phyloP scores from a whole-genome alignment of 2,113 vertebrate genomes.

The Edolisoma coerulescens region DNA sequence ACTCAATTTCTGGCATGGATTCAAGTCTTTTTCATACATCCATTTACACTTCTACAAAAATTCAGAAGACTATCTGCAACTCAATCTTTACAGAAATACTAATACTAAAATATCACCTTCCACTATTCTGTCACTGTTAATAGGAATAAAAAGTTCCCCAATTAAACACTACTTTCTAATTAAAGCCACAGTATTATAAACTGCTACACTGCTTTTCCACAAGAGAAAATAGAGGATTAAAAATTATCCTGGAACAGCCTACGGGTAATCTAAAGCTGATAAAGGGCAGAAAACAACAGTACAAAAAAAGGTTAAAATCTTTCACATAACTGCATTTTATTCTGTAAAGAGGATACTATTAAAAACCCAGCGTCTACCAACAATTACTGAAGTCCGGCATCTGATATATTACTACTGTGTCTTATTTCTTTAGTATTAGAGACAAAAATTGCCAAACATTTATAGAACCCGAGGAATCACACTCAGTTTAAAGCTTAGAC shows the following conservation, averaged over 20 bases:
- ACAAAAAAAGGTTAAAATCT: background rate
- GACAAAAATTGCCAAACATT: background rate
- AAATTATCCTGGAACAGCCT: conserved; percentile 3
- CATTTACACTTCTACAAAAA: background rate
- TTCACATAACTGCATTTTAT: background rate
- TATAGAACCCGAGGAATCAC: background rate
- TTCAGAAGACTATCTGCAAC: background rate
- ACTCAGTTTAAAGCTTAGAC: background rate
- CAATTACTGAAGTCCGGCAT: background rate
- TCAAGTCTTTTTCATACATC: background rate
- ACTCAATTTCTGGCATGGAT: background rate
- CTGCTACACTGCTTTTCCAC: background rate
- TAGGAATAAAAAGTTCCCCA: conserved; percentile 14
- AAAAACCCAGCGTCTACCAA: background rate
- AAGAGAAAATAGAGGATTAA: background rate
- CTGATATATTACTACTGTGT: background rate
- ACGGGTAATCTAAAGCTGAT: background rate
- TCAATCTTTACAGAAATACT: background rate
- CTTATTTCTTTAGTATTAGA: background rate
- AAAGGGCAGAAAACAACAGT: background rate
- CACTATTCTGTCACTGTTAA: conserved; percentile 1
- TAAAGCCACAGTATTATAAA: conserved; percentile 22
- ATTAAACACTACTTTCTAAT: conserved; percentile 45
- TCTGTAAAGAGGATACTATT: background rate
- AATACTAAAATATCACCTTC: conserved; percentile 6